phyloP scores from a whole-genome alignment of 2,113 vertebrate genomes.

The Donacobius atricapilla region DNA sequence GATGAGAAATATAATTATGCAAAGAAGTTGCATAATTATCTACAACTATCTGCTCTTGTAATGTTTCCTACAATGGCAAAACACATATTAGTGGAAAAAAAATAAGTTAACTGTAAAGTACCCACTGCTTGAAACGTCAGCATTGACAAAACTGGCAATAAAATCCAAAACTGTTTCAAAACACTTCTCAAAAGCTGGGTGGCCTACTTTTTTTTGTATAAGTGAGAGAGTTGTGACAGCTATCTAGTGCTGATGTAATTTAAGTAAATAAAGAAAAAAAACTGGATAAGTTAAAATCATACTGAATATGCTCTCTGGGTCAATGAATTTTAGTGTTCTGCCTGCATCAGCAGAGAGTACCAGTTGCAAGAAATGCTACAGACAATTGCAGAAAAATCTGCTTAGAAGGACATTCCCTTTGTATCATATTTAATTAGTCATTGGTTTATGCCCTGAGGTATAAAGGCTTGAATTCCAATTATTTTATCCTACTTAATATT shows the following conservation, averaged over 20 bases:
- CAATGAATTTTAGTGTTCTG: background rate
- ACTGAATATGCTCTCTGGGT: background rate
- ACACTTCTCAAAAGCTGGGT: background rate
- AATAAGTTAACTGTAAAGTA: background rate
- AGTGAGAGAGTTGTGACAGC: background rate
- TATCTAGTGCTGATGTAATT: background rate
- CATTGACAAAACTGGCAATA: background rate
- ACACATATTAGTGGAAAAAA: background rate
- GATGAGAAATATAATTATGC: conserved; percentile 9
- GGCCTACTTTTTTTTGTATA: background rate
- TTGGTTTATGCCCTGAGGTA: background rate
- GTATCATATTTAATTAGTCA: background rate
- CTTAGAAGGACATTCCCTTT: background rate
- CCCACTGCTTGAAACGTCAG: background rate
- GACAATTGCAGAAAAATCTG: background rate
- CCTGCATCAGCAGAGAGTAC: background rate
- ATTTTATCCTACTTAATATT: conserved; percentile 3
- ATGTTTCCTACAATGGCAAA: background rate
- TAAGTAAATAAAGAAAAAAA: background rate
- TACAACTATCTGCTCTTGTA: background rate
- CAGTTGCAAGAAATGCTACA: background rate
- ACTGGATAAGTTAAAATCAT: background rate
- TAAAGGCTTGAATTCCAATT: background rate
- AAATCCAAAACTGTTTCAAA: too few species aligned
- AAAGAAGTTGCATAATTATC: background rate